These are phyloP conservation scores for Hippoglossus hippoglossus DNA, from an alignment of 2,797 vertebrate genomes.

Conservation along the genomic window DNA sequence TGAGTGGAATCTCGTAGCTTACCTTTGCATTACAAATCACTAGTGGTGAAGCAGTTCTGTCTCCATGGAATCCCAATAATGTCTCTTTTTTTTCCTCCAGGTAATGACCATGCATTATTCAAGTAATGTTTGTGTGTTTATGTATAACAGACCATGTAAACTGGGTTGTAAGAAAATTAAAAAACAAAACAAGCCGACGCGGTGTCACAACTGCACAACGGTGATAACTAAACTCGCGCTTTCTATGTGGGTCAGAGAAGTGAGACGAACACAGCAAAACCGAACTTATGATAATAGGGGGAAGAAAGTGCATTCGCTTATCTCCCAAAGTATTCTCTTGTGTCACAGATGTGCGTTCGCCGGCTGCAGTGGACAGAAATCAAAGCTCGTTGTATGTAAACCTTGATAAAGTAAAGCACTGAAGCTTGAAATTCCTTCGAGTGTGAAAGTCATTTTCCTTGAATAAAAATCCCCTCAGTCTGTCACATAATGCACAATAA, in stretches of 20 bases:
- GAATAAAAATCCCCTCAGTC: slow-evolving; percentile 57
- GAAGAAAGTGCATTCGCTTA: slow-evolving; percentile 13
- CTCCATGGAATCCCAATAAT: slow-evolving; percentile 59
- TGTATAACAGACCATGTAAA: slow-evolving; percentile 36
- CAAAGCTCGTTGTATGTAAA: slow-evolving; percentile 60
- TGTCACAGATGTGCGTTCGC: slow-evolving; percentile 41
- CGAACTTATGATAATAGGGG: slow-evolving; percentile 26
- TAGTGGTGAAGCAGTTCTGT: slow-evolving; percentile 39
- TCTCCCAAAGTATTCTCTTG: slow-evolving; percentile 41
- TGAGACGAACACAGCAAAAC: slow-evolving; percentile 25
- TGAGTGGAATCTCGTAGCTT: slow-evolving; percentile 68
- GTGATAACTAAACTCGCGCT: slow-evolving; percentile 24
- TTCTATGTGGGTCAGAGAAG: slow-evolving; percentile 45
- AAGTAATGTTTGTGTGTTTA: slow-evolving; percentile 33
- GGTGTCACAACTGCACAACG: slow-evolving; percentile 23
- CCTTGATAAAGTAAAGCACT: slow-evolving; percentile 61
- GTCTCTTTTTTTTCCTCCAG: slow-evolving; percentile 55
- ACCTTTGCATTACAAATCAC: slow-evolving; percentile 70
- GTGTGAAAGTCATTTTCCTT: slow-evolving; percentile 68
- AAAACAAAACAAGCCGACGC: slow-evolving; percentile 28
- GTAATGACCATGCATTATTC: slow-evolving; percentile 64
- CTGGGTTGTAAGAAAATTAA: slow-evolving; percentile 32
- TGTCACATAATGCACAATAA: slow-evolving; percentile 49
- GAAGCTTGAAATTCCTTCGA: slow-evolving; percentile 67
- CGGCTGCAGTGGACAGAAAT: slow-evolving; percentile 42